Conservation (phyloP, 1,140 invertebrate species). For the Ctenoplectra terminalis region DNA sequence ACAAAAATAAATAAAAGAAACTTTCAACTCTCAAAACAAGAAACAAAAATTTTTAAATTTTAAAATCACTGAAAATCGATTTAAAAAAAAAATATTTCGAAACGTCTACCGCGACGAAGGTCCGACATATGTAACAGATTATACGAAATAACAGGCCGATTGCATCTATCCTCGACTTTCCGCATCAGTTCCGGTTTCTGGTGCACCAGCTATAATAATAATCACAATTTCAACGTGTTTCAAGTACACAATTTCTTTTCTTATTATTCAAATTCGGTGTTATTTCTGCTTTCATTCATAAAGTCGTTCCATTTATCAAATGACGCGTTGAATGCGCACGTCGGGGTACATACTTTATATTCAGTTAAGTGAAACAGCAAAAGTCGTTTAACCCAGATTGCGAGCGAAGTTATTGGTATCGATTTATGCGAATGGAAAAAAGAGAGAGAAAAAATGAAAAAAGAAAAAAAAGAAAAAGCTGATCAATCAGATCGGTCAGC, state of each 20-base stretch:
- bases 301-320: slow-evolving; percentile 41
- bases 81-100: neutral
- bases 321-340: slow-evolving; percentile 33
- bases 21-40: no score
- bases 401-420: slow-evolving; percentile 26
- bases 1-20: no score
- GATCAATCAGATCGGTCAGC: slow-evolving; percentile 52
- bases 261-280: neutral
- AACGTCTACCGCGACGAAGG: neutral
- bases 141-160: slow-evolving; percentile 10
- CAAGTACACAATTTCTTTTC: neutral
- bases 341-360: slow-evolving; percentile 13
- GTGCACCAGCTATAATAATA: slow-evolving; percentile 27
- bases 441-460: neutral
- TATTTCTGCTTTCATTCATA: slow-evolving; percentile 22
- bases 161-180: slow-evolving; percentile 22
- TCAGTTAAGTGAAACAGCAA: slow-evolving; percentile 31
- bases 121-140: slow-evolving; percentile 14
- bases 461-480: slow-evolving; percentile 11
- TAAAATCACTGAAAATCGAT: neutral
- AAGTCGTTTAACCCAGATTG: slow-evolving; percentile 41
- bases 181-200: slow-evolving; percentile 53
- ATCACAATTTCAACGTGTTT: neutral
- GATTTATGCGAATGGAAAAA: slow-evolving; percentile 25
- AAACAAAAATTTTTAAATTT: no score